Conservation (phyloP, 2,113 vertebrate species). For the Narcine bancroftii region DNA sequence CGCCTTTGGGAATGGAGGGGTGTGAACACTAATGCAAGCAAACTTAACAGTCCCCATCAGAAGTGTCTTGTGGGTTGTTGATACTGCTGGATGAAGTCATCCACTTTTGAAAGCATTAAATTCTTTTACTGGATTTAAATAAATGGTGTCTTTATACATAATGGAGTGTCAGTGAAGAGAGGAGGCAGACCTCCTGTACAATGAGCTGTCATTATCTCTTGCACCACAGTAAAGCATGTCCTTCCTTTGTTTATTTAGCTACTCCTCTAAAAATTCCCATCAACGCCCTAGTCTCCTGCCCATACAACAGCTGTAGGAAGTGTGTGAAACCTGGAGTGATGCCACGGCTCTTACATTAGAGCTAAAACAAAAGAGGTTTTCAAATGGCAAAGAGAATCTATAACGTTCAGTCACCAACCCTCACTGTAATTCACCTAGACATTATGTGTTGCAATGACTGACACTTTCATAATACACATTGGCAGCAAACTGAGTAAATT, state of each 20-base stretch:
- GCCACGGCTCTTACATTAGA: slow-evolving; percentile 24
- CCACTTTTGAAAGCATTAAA: not conserved
- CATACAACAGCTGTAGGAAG: slow-evolving; percentile 9
- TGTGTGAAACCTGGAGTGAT: not conserved
- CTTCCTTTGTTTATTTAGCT: slow-evolving; percentile 25
- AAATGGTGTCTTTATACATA: not conserved
- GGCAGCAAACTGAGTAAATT: slow-evolving; percentile 5
- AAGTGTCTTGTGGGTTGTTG: not conserved
- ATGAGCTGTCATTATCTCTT: slow-evolving; percentile 21
- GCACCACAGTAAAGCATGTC: not conserved
- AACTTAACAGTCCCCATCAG: not conserved
- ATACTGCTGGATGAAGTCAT: not conserved
- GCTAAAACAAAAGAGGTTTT: slow-evolving; percentile 20
- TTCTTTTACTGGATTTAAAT: not conserved
- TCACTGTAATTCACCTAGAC: not conserved
- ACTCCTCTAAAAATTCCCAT: slow-evolving; percentile 24
- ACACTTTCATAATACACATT: not conserved
- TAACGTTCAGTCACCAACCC: not conserved
- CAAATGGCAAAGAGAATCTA: slow-evolving; percentile 16
- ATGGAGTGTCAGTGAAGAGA: slow-evolving; percentile 17
- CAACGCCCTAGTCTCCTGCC: slow-evolving; percentile 9
- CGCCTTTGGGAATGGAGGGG: not conserved
- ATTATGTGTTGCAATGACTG: not conserved
- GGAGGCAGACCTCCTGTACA: not conserved
- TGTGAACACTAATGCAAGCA: not conserved